Base-by-base conservation (phyloP, 2,113 vertebrate genomes). In the Leptobrachium leishanense region DNA sequence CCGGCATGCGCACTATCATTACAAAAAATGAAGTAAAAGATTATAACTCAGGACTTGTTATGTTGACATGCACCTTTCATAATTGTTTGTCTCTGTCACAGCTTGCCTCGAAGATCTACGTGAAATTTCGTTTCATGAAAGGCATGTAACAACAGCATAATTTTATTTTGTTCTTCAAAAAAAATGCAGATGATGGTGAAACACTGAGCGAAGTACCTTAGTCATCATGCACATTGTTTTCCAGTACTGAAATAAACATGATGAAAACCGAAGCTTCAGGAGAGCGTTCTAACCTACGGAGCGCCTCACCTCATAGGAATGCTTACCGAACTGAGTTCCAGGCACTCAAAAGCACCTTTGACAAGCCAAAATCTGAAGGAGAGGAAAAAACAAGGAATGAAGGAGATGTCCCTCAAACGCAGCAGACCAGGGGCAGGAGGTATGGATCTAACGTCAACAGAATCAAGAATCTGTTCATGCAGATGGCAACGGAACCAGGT, bases 391-490 rank as follows among this genome's bases (percentile, higher is more conserved):
- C 89, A 1, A 96, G 95, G 87, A 93, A 94, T 83, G 89, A 87
- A 84, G 68, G 82, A 0, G 90, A 93, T 20, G 87, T 91, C 0
- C 94, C 95, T 77, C 90, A 91, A 77, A 89, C 87, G 2, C 95
- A 94, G 81, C 95, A 97, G 85, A 95, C 90, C 1, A 91, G 98
- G 80, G 98, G 97, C 3, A 94, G 97, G 67, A 96, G 97, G 84
- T 99, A 98, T 87, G 98, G 97, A 54, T 92, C 94, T 63, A 98
- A 99, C 20, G 98, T 99, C 91, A 99, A 96, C 85, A 93, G 98
- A 82, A 99, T 99, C 90, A 99, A 99, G 90, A 97, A 99, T 85
- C 94, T 99, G 82, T 99, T 99, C 86, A 98, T 98, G 97, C 97
- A 99, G 88, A 97, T 98, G 97, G 96, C 94, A 66, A 92, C 96